Evolutionary conservation across 2,113 vertebrate species (phyloP).

Genomic region (Eurypyga helias): DNA sequence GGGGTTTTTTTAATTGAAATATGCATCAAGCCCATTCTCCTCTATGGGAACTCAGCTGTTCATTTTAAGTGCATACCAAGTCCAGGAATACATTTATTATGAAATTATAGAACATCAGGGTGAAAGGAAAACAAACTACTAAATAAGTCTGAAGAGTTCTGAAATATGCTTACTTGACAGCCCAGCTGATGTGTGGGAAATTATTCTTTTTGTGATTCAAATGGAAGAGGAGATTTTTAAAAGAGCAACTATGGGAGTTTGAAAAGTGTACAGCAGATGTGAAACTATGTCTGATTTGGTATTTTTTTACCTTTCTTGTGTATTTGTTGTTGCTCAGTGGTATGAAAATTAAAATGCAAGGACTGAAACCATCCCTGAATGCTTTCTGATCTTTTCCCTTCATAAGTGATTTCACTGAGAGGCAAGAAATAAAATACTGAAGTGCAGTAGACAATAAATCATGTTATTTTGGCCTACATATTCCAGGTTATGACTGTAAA

Average conservation of each 20-base stretch:
- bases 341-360: background rate
- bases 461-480: background rate
- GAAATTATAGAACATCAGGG: slow-evolving; percentile 4
- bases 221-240: slow-evolving; percentile 43
- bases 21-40: background rate
- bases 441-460: background rate
- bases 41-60: background rate
- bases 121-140: slow-evolving; percentile 43
- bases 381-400: background rate
- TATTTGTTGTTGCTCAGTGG: background rate
- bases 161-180: slow-evolving; percentile 50
- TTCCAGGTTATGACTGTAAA: background rate
- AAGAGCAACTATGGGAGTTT: background rate
- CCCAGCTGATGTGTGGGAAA: slow-evolving; percentile 59
- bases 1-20: background rate
- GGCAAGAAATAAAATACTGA: background rate
- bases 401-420: background rate
- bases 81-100: slow-evolving; percentile 16
- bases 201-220: slow-evolving; percentile 61
- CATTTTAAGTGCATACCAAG: background rate
- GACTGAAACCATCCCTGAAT: background rate
- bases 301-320: background rate
- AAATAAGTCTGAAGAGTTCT: background rate
- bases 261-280: slow-evolving; percentile 30
- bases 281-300: background rate